phyloP scores from a whole-genome alignment of 2,797 vertebrate species.

The Tadarida brasiliensis region DNA sequence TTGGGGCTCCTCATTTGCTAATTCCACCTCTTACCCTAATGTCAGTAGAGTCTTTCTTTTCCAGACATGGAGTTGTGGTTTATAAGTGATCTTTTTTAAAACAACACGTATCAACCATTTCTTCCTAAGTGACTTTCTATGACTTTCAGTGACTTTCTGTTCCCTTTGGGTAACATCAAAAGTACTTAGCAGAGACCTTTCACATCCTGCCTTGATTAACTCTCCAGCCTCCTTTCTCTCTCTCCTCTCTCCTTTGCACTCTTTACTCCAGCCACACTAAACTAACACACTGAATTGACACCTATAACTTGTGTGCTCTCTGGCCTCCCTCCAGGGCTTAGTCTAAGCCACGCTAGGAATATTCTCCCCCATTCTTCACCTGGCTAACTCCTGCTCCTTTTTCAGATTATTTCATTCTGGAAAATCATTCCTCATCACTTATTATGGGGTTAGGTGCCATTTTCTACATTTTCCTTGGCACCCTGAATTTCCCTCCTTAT shows the following conservation, averaged over 20 bases:
- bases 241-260: background rate
- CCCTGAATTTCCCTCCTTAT: background rate
- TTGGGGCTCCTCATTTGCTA: background rate
- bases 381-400: background rate
- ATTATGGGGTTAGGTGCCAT: background rate
- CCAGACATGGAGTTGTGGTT: background rate
- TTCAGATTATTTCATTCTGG: slow-evolving; percentile 37
- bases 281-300: background rate
- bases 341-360: background rate
- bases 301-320: background rate
- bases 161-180: background rate
- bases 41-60: background rate
- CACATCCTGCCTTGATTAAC: background rate
- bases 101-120: background rate
- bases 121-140: background rate
- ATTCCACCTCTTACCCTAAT: background rate
- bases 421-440: slow-evolving; percentile 12
- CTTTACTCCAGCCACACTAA: background rate
- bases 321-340: background rate
- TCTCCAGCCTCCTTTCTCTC: background rate
- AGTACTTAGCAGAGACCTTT: background rate
- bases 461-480: slow-evolving; percentile 42
- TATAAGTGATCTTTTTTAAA: background rate
- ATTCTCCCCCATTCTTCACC: background rate
- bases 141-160: background rate